Percentiles rank a stretch among this genome's conserved stretches.
Evolutionary conservation across 2,113 vertebrate genomes (phyloP).

Genomic region (Mohoua ochrocephala): DNA sequence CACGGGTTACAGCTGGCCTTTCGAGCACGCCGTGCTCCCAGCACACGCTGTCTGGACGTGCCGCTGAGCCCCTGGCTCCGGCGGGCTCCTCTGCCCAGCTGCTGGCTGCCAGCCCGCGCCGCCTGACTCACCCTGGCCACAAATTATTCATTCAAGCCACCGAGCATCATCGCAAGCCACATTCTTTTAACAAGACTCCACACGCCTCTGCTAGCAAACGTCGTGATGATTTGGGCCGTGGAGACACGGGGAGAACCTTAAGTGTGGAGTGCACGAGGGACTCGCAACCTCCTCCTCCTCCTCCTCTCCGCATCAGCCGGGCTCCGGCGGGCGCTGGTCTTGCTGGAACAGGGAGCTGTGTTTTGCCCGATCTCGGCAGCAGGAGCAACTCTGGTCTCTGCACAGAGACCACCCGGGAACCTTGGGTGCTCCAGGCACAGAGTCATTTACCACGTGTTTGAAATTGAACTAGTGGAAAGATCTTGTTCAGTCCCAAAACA

Average conservation of each 20-base stretch:
- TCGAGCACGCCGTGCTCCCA: neutral
- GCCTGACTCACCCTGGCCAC: conserved; percentile 28
- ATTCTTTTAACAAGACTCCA: neutral
- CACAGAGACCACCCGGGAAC: conserved; percentile 32
- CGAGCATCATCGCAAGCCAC: neutral
- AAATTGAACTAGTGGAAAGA: conserved; percentile 54
- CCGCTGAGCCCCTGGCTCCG: neutral
- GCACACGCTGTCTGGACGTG: rapidly evolving
- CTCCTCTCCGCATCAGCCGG: rapidly evolving
- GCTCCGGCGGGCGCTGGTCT: rapidly evolving
- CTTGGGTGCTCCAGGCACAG: conserved; percentile 37
- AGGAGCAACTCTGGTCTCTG: neutral
- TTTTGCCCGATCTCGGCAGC: neutral
- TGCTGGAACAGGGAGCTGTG: rapidly evolving
- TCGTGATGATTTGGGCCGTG: neutral
- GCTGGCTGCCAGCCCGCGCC: neutral
- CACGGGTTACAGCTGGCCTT: neutral
- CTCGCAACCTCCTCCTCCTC: neutral
- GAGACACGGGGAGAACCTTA: neutral
- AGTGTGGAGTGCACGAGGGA: neutral
- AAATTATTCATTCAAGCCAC: neutral
- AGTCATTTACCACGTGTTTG: conserved; percentile 50
- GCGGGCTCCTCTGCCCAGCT: neutral
- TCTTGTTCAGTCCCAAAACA: conserved; percentile 54
- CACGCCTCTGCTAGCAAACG: neutral